Evolutionary conservation across 1,140 invertebrate genomes (phyloP).

Genomic region (Maconellicoccus hirsutus): DNA sequence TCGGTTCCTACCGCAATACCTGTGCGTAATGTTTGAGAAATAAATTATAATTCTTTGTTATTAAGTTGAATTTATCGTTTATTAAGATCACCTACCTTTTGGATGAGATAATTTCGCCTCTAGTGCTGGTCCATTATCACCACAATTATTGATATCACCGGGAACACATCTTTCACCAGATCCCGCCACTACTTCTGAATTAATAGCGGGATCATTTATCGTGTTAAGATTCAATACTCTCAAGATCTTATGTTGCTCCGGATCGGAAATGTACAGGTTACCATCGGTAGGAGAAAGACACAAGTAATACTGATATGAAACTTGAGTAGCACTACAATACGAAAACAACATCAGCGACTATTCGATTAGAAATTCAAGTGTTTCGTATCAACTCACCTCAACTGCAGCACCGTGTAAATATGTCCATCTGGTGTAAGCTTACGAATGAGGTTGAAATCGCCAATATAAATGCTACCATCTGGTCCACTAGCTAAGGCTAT

Average conservation of each 20-base stretch:
- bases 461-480: constrained; percentile 92
- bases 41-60: too few species aligned
- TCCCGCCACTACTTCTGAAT: constrained; percentile 79
- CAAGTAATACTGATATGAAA: constrained; percentile 89
- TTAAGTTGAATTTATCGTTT: not conserved
- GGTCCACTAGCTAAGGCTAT: constrained; percentile 85
- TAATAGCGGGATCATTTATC: constrained; percentile 66
- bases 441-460: constrained; percentile 91
- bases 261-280: constrained; percentile 90
- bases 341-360: not conserved
- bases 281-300: constrained; percentile 91
- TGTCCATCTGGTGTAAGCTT: constrained; percentile 82
- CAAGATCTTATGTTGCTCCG: constrained; percentile 78
- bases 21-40: too few species aligned
- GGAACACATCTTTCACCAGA: constrained; percentile 84
- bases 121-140: constrained; percentile 80
- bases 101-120: constrained; percentile 87
- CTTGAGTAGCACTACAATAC: constrained; percentile 68
- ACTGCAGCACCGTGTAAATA: constrained; percentile 83
- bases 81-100: constrained; percentile 55
- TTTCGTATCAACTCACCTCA: constrained; percentile 49
- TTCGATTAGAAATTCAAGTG: too few species aligned
- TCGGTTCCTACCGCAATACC: constrained; percentile 79
- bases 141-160: constrained; percentile 78
- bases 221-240: constrained; percentile 59